Evolutionary conservation across 2,113 vertebrate genomes (phyloP).

Genomic region (Rafetus swinhoei): DNA sequence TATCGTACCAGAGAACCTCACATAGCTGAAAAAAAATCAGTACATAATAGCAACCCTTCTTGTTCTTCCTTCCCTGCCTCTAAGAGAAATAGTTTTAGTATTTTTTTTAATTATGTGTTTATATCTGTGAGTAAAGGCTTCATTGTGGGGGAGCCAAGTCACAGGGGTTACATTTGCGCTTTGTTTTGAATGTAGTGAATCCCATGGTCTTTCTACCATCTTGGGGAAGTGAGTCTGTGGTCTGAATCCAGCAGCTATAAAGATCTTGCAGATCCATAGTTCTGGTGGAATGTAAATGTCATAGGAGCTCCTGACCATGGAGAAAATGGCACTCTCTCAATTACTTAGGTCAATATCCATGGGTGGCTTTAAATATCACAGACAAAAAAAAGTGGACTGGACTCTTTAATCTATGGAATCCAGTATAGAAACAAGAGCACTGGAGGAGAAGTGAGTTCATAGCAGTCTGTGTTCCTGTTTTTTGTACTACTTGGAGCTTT

Average conservation of each 20-base stretch:
- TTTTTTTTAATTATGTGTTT: background rate
- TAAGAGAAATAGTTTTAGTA: background rate
- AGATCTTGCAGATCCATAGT: background rate
- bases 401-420: background rate
- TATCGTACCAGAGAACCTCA: background rate
- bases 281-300: background rate
- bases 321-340: background rate
- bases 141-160: background rate
- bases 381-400: background rate
- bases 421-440: background rate
- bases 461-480: background rate
- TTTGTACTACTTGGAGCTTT: background rate
- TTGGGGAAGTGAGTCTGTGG: background rate
- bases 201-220: background rate
- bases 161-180: background rate
- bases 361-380: background rate
- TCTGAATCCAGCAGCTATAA: background rate
- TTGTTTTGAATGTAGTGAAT: background rate
- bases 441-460: background rate
- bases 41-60: background rate
- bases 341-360: background rate
- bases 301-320: background rate
- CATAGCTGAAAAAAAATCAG: background rate
- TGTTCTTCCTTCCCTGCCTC: background rate
- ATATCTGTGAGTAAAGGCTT: background rate